A percentile compares a stretch with the other conserved stretches of the same genome.
These are phyloP conservation scores for Streblospio benedicti DNA, from an alignment of 1,140 invertebrate genomes.

Conservation along the genomic window DNA sequence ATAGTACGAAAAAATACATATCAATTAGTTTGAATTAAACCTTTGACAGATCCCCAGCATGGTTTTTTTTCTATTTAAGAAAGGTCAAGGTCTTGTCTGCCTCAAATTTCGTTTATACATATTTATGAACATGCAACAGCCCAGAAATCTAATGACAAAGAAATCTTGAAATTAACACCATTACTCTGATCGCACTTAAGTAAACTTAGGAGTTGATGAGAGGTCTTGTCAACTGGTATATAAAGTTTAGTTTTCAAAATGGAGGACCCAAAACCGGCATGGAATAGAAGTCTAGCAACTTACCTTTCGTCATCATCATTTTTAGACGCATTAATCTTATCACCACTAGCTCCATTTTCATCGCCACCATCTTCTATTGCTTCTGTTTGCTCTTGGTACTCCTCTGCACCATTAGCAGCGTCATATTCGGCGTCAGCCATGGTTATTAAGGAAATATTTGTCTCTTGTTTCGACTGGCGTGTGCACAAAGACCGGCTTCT, in stretches of 20 bases:
- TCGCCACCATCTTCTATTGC: not conserved
- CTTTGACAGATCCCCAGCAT: too few species aligned
- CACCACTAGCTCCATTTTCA: not conserved
- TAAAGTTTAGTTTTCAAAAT: not conserved
- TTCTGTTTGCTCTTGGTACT: conserved; percentile 2
- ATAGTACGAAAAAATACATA: too few species aligned
- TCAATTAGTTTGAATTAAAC: too few species aligned
- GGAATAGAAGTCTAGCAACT: not conserved
- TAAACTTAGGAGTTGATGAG: not conserved
- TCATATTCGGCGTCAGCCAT: not conserved
- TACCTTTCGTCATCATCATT: conserved; percentile 16
- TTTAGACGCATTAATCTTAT: conserved; percentile 17
- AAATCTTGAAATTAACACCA: not conserved
- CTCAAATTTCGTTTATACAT: too few species aligned
- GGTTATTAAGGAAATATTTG: too few species aligned
- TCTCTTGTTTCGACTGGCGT: too few species aligned
- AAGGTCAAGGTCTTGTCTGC: too few species aligned
- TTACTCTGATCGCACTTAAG: not conserved
- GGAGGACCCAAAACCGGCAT: not conserved
- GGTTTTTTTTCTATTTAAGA: too few species aligned
- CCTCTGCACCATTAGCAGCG: not conserved
- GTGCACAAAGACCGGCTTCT: too few species aligned
- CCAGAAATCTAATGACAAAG: not conserved
- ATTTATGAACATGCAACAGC: not conserved
- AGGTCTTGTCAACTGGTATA: not conserved